Conservation (phyloP, 1,140 invertebrate genomes). For the Leptinotarsa undecemlineata region DNA sequence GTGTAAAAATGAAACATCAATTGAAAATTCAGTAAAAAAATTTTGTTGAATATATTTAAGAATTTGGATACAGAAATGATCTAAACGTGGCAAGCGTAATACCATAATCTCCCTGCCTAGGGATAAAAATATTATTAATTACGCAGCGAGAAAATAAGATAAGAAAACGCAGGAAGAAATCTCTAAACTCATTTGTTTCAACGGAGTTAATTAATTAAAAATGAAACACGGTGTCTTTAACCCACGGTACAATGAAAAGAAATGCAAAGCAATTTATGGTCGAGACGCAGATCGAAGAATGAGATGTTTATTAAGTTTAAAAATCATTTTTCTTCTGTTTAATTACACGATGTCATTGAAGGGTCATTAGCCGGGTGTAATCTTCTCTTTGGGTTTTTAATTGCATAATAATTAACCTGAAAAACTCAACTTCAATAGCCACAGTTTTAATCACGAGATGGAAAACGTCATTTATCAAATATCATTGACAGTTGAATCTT, state of each 20-base stretch:
- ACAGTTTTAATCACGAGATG: slow-evolving; percentile 20
- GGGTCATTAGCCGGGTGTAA: slow-evolving; percentile 30
- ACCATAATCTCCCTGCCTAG: slow-evolving; percentile 7
- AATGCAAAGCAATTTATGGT: slow-evolving; percentile 32
- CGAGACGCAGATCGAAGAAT: slow-evolving; percentile 27
- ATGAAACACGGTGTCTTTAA: slow-evolving; percentile 30
- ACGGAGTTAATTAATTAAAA: slow-evolving; percentile 39
- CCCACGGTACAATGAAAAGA: slow-evolving; percentile 26
- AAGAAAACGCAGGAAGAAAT: slow-evolving; percentile 30
- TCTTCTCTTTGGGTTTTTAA: slow-evolving; percentile 26
- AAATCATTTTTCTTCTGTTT: slow-evolving; percentile 40
- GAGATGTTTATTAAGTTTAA: slow-evolving; percentile 38
- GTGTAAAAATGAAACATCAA: too few species aligned
- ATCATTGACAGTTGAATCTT: slow-evolving; percentile 18
- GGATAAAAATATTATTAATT: slow-evolving; percentile 42
- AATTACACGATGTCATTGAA: slow-evolving; percentile 39
- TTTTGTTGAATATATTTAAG: too few species aligned
- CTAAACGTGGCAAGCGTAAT: not conserved
- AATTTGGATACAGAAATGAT: too few species aligned
- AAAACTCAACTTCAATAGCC: slow-evolving; percentile 10
- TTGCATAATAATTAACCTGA: slow-evolving; percentile 26
- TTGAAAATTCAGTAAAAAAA: too few species aligned
- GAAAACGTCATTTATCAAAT: slow-evolving; percentile 13
- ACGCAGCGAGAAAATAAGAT: slow-evolving; percentile 30
- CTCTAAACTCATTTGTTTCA: slow-evolving; percentile 38